Evolutionary conservation across 2,888 invertebrate species (phyloP).

Genomic region (Sclerodermus sp.): DNA sequence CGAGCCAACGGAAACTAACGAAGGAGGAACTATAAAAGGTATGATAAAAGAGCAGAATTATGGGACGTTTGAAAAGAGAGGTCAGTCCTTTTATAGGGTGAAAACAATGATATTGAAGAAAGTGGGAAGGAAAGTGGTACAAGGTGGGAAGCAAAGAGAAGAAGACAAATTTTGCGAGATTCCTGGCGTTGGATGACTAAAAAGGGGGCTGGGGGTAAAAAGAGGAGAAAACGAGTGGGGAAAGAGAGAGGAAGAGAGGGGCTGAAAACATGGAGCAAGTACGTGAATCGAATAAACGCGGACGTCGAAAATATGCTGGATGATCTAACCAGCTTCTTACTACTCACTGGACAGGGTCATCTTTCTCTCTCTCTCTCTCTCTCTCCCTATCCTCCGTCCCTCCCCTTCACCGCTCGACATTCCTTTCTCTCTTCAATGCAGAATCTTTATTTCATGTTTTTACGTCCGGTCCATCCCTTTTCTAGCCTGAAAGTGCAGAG

Average conservation of each 20-base stretch:
- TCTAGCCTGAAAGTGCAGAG: no score
- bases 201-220: no score
- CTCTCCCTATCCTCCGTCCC: not conserved
- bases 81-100: no score
- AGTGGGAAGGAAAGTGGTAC: no score
- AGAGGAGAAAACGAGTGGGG: not conserved
- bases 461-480: constrained; percentile 9
- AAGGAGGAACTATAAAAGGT: not conserved
- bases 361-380: not conserved
- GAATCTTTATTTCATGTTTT: constrained; percentile 34
- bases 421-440: constrained; percentile 12
- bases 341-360: not conserved
- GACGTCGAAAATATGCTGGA: constrained; percentile 32
- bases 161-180: no score
- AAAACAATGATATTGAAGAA: no score
- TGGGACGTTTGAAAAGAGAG: no score
- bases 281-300: constrained; percentile 37
- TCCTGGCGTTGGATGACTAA: no score
- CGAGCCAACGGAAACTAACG: not conserved
- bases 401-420: constrained; percentile 4
- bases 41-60: no score
- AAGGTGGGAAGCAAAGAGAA: no score
- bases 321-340: not conserved
- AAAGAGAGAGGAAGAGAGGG: constrained; percentile 1
- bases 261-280: constrained; percentile 12